phyloP scores from a whole-genome alignment of 64 coral and sea anemone species.

The Anthopleura sola region DNA sequence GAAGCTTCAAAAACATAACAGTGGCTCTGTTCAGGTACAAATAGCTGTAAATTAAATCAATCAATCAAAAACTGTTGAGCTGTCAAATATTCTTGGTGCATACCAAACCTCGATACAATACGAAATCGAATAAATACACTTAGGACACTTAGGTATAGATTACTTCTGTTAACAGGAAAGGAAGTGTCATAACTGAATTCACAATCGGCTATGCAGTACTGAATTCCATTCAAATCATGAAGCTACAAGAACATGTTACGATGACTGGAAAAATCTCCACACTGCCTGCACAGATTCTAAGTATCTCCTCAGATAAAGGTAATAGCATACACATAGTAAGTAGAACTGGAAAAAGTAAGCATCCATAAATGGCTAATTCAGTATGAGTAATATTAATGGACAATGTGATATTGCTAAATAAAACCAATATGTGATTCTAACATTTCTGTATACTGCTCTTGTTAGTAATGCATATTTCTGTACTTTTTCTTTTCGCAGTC shows the following conservation, averaged over 20 bases:
- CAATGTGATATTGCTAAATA: no score
- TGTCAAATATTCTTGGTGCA: no score
- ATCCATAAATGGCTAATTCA: no score
- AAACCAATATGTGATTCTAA: no score
- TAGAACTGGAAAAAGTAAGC: background rate
- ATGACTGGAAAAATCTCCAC: constrained; percentile 1
- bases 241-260: constrained; percentile 60
- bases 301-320: constrained; percentile 37
- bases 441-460: no score
- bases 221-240: constrained; percentile 55
- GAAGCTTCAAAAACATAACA: background rate
- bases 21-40: background rate
- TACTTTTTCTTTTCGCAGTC: constrained; percentile 26
- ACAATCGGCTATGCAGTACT: constrained; percentile 35
- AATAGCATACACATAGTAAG: background rate
- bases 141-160: no score
- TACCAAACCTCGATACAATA: no score
- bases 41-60: no score
- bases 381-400: no score
- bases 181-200: constrained; percentile 54
- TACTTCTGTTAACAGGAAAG: constrained; percentile 2
- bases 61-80: no score
- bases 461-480: background rate
- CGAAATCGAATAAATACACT: no score
- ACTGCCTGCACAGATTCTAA: constrained; percentile 27